These are phyloP conservation scores for Conus canariensis DNA, from an alignment of 2,888 invertebrate genomes.

Conservation along the genomic window DNA sequence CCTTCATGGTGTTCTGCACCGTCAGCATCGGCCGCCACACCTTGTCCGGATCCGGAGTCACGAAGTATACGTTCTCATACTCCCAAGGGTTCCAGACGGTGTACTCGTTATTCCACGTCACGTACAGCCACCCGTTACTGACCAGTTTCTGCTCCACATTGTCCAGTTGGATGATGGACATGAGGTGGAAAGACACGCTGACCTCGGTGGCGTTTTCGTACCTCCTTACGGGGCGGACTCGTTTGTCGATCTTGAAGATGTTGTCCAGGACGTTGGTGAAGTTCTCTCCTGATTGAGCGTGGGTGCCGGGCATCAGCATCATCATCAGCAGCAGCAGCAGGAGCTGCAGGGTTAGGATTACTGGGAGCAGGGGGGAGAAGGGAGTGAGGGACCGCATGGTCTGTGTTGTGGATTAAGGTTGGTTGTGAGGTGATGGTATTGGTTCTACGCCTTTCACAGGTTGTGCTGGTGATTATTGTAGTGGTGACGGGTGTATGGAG, in stretches of 20 bases:
- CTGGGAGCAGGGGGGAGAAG: too few relatives aligned
- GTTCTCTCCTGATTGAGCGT: background rate
- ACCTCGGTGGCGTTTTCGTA: background rate
- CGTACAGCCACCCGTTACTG: constrained; percentile 29
- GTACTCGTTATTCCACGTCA: constrained; percentile 24
- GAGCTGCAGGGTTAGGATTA: too few relatives aligned
- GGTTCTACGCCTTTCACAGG: too few relatives aligned
- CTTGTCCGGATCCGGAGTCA: constrained; percentile 16
- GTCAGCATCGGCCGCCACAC: constrained; percentile 36
- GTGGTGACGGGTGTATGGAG: too few relatives aligned
- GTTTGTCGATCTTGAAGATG: background rate
- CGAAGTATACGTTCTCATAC: background rate
- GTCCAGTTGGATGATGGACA: constrained; percentile 34
- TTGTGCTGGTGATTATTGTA: too few relatives aligned
- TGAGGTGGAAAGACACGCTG: constrained; percentile 16
- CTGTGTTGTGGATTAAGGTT: too few relatives aligned
- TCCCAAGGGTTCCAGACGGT: constrained; percentile 6
- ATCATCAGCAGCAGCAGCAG: too few relatives aligned
- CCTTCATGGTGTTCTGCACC: constrained; percentile 35
- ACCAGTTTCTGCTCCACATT: constrained; percentile 27
- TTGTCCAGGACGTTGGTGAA: background rate
- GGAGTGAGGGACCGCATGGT: too few relatives aligned
- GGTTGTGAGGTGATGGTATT: too few relatives aligned
- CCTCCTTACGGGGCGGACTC: constrained; percentile 19
- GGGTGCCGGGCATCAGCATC: background rate